Conservation (phyloP, 2,888 invertebrate species). For the Zygogramma bicolorata region DNA sequence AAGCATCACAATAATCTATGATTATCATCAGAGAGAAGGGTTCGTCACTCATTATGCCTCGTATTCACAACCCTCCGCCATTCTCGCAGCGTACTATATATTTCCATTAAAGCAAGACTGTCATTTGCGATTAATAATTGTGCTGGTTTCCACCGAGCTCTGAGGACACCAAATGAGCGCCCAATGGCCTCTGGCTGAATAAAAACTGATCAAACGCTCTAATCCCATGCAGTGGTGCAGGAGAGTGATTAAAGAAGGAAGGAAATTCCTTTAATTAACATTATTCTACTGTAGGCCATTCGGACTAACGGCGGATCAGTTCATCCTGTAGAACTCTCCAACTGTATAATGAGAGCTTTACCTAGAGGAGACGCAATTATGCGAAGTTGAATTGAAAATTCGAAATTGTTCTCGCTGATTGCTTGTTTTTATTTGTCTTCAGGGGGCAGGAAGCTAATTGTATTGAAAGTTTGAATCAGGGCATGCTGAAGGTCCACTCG, state of each 20-base stretch:
- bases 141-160: not conserved
- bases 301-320: slow-evolving; percentile 25
- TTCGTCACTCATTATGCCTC: not conserved
- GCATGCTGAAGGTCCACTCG: no score
- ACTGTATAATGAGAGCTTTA: slow-evolving; percentile 21
- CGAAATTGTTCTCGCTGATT: not conserved
- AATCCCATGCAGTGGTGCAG: slow-evolving; percentile 41
- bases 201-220: slow-evolving; percentile 43
- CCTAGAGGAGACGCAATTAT: slow-evolving; percentile 18
- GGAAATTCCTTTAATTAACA: slow-evolving; percentile 38
- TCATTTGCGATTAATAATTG: slow-evolving; percentile 16
- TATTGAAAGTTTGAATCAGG: not conserved
- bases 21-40: no score
- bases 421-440: not conserved
- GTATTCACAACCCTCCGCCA: not conserved
- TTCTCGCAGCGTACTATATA: not conserved
- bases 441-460: not conserved
- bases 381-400: not conserved
- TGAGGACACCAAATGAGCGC: not conserved
- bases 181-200: slow-evolving; percentile 13
- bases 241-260: slow-evolving; percentile 43
- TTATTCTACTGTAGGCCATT: slow-evolving; percentile 33
- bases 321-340: not conserved
- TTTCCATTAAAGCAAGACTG: slow-evolving; percentile 27
- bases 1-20: no score